phyloP scores from a whole-genome alignment of 1,140 invertebrate species.

The Chrysomallon squamiferum region DNA sequence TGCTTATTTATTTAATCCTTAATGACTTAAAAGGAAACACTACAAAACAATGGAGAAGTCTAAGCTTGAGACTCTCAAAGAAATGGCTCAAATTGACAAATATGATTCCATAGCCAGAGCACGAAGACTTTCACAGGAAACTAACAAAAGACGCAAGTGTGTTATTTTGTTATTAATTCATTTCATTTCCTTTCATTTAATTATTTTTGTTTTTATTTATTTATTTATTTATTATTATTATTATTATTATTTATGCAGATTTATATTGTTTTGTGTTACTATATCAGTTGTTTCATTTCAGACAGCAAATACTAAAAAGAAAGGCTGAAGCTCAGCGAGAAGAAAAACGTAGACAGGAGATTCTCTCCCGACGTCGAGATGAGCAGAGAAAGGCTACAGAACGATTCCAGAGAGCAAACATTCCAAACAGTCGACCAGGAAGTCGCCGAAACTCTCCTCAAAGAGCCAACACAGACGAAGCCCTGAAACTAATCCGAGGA shows the following conservation, averaged over 20 bases:
- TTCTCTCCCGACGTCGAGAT: slow-evolving; percentile 41
- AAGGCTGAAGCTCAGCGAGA: slow-evolving; percentile 46
- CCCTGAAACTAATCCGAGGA: slow-evolving; percentile 32
- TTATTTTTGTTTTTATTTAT: no score
- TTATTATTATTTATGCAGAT: no score
- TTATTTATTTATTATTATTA: no score
- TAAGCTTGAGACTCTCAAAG: slow-evolving; percentile 33
- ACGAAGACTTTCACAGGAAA: slow-evolving; percentile 42
- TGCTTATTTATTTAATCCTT: slow-evolving; percentile 20
- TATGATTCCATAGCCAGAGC: slow-evolving; percentile 34
- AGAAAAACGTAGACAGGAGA: slow-evolving; percentile 52
- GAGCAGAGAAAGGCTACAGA: slow-evolving; percentile 53
- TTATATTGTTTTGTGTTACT: no score
- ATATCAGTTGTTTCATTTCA: slow-evolving; percentile 28
- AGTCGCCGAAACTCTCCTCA: slow-evolving; percentile 7
- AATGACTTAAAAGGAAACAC: slow-evolving; percentile 30
- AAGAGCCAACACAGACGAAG: slow-evolving; percentile 25
- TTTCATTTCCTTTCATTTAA: no score
- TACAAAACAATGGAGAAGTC: slow-evolving; percentile 36
- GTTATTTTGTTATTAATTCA: no score
- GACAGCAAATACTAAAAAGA: slow-evolving; percentile 42
- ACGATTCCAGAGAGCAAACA: slow-evolving; percentile 45
- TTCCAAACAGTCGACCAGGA: slow-evolving; percentile 19
- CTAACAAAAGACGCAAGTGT: slow-evolving; percentile 50
- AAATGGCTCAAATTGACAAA: slow-evolving; percentile 13